These are phyloP conservation scores for Psephotus haematonotus DNA, from an alignment of 2,113 vertebrate genomes.

Conservation along the genomic window DNA sequence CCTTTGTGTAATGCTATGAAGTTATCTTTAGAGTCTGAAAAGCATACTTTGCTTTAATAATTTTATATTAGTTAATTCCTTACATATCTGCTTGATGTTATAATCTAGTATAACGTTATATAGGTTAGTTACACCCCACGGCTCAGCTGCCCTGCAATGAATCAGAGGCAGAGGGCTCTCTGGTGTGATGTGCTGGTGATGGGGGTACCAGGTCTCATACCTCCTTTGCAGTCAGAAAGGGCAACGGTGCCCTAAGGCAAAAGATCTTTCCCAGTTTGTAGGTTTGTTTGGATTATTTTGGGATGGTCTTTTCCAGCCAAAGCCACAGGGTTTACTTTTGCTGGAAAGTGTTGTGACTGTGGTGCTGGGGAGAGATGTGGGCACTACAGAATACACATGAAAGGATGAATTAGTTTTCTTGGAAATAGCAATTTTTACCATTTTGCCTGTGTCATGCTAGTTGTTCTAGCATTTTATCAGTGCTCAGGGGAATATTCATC, in stretches of 20 bases:
- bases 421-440: not conserved
- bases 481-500: not conserved
- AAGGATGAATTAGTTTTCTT: not conserved
- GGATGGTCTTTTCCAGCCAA: not conserved
- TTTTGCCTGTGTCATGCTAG: not conserved
- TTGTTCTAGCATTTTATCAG: not conserved
- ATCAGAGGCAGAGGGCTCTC: not conserved
- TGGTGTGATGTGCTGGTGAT: not conserved
- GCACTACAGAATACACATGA: not conserved
- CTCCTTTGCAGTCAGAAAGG: not conserved
- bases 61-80: not conserved
- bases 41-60: not conserved
- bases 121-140: not conserved
- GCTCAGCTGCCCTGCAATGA: rapidly evolving
- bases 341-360: rapidly evolving
- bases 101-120: not conserved
- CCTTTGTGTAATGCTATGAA: not conserved
- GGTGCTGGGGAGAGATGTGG: not conserved
- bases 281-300: not conserved
- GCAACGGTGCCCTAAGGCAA: not conserved
- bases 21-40: not conserved
- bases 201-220: rapidly evolving
- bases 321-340: not conserved
- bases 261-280: not conserved
- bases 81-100: not conserved